These are phyloP conservation scores for Chelonoidis abingdonii DNA, from an alignment of 2,113 vertebrate genomes.

Conservation along the genomic window DNA sequence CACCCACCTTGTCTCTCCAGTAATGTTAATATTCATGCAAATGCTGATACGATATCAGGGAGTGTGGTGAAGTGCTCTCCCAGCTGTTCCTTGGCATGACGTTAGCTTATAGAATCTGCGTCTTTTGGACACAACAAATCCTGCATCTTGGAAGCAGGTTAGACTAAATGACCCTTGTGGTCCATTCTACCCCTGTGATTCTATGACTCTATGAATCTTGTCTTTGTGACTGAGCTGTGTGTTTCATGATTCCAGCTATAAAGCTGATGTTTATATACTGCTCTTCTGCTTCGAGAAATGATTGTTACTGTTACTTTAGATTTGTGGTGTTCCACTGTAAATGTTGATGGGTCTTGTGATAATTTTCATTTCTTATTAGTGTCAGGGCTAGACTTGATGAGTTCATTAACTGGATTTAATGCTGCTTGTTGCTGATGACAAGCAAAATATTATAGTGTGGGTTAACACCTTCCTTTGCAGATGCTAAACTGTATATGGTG, in stretches of 20 bases:
- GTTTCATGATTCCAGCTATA: not conserved
- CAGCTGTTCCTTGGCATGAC: not conserved
- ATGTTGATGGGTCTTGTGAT: slow-evolving; percentile 32
- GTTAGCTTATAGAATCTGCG: not conserved
- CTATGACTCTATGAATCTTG: not conserved
- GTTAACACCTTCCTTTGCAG: slow-evolving; percentile 14
- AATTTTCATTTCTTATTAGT: slow-evolving; percentile 64
- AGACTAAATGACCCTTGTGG: not conserved
- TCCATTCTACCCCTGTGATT: not conserved
- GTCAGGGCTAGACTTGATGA: slow-evolving; percentile 47
- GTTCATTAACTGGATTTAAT: slow-evolving; percentile 54
- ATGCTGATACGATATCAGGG: not conserved
- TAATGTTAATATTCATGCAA: not conserved
- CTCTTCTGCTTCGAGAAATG: slow-evolving; percentile 20
- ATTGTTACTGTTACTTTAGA: slow-evolving; percentile 52
- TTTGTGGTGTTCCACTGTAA: slow-evolving; percentile 29
- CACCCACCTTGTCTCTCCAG: not conserved
- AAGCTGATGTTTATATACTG: not conserved
- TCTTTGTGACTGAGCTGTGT: not conserved
- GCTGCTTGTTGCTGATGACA: slow-evolving; percentile 41
- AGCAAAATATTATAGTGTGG: slow-evolving; percentile 47
- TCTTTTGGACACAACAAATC: not conserved
- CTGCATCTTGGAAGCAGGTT: not conserved
- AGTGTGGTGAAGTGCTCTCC: not conserved
- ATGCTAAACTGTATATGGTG: not conserved